Evolutionary conservation across 2,797 vertebrate species (phyloP).

Genomic region (Pteronotus mesoamericanus): DNA sequence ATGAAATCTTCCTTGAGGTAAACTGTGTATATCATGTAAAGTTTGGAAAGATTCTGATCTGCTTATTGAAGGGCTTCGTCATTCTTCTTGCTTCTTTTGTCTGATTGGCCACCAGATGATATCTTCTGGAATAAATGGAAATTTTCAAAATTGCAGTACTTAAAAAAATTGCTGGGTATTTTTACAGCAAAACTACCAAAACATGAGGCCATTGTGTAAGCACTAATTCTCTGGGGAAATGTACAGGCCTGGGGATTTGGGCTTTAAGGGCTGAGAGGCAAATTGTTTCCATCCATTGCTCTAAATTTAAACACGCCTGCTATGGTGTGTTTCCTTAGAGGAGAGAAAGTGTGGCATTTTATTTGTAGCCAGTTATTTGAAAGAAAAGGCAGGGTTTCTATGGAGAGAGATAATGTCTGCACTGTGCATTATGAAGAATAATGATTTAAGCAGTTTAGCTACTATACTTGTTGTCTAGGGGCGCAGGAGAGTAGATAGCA

Average conservation of each 20-base stretch:
- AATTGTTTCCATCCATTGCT: not conserved
- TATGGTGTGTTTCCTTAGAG: not conserved
- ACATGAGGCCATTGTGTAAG: slow-evolving; percentile 42
- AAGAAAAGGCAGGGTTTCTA: slow-evolving; percentile 49
- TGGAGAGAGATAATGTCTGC: not conserved
- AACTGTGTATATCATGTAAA: slow-evolving; percentile 44
- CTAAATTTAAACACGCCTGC: slow-evolving; percentile 27
- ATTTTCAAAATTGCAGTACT: slow-evolving; percentile 70
- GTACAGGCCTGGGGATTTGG: slow-evolving; percentile 15
- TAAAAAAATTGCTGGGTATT: slow-evolving; percentile 65
- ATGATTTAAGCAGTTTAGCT: not conserved
- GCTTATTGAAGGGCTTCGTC: slow-evolving; percentile 53
- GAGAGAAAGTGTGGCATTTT: slow-evolving; percentile 28
- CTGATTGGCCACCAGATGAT: slow-evolving; percentile 57
- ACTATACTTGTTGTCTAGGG: not conserved
- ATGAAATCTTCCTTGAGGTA: slow-evolving; percentile 22
- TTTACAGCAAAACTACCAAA: slow-evolving; percentile 59
- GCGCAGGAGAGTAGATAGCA: not conserved
- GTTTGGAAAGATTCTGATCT: slow-evolving; percentile 49
- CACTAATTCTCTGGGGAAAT: slow-evolving; percentile 42
- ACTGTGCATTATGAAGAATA: not conserved
- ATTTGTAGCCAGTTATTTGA: slow-evolving; percentile 18
- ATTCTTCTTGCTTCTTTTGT: slow-evolving; percentile 41
- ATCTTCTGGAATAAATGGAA: slow-evolving; percentile 54
- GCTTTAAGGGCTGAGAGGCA: slow-evolving; percentile 4